Base-by-base conservation (phyloP, 2,888 invertebrate genomes). In the Pyrocoelia pectoralis region DNA sequence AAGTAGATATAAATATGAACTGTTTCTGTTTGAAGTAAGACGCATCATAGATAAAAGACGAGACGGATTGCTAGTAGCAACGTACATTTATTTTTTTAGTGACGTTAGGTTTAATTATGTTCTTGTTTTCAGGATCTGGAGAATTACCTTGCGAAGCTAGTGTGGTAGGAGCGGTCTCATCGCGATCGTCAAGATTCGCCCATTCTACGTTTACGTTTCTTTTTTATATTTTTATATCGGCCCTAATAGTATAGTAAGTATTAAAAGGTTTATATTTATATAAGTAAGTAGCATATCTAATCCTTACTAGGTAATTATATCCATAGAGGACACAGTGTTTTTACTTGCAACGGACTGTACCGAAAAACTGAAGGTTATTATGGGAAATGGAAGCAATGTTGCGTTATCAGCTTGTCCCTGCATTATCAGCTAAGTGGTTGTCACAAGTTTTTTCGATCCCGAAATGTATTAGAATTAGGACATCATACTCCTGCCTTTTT, bases 81-180 rank as follows among this genome's bases (percentile, higher is more conserved):
- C n/a, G n/a, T n/a, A n/a, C n/a, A n/a, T n/a, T n/a, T n/a, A n/a
- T n/a, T n/a, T n/a, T n/a, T n/a, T n/a, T n/a, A n/a, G n/a, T n/a
- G n/a, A n/a, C n/a, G n/a, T n/a, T n/a, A n/a, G n/a, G n/a, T n/a
- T 24, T 24, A 6, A 24, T 24, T 24, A 6, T 24, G 6, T 24
- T 6, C 24, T 6, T 24, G 6, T 24, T 24, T 24, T 24, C 24
- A 81, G 81, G 77, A 72, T 75, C 77, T 48, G 78, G 76, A 12
- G 80, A 80, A 64, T 73, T 77, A 19, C 81, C 81, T 9, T 81
- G 81, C 68, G 75, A 74, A 65, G 73, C 73, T 28, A 72, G 73
- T 62, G 73, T 75, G 17, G 70, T 74, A 4, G 73, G 73, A 28
- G 72, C 73, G 0, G 71, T 73, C 29, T 71, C 73, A 9, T 70